Evolutionary conservation across 2,797 vertebrate genomes (phyloP), one percentile per base, ranked within the genome.

Genomic region (Pseudochirops corinnae): DNA sequence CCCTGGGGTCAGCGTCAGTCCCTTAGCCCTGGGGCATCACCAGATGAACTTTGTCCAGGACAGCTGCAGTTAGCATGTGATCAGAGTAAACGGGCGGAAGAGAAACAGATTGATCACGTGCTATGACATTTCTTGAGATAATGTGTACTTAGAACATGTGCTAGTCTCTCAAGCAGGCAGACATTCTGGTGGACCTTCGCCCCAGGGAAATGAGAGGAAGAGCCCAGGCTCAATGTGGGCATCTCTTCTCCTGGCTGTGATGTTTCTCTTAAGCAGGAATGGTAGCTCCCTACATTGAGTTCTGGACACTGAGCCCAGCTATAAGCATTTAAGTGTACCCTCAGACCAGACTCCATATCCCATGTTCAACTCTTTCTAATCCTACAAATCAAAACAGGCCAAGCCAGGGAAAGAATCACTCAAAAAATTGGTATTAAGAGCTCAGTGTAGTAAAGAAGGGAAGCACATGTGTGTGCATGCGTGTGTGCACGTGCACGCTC

Each of bases 171-270:
- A 95, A 58, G 33, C 91, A 21, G 92, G 39, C 24, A 53, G 57
- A 56, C 9, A 14, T 57, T 82, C 53, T 28, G 33, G 90, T 56
- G 91, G 87, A 55, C 52, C 39, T 82, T 39, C 7, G 18, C 67
- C n/a, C 94, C 92, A 91, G 93, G 50, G 67, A 94, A 94, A 29
- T 56, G 62, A 95, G 67, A 91, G 56, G 39, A 16, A 3, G 33
- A 24, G 0, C 60, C 82, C 90, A 62, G 57, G 39, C 16, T 57
- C 28, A 39, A 13, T 91, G 18, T 93, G 21, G 6, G n/a, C 67
- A 21, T 21, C 16, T 39, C 67, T 74, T 60, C 1, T 18, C 16
- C 67, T 29, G 6, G n/a, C 67, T 39, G 67, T 2, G 18, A 26
- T 74, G 14, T 55, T 90, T 91, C 93, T 74, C 91, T 93, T 31